Conservation (phyloP, 2,888 invertebrate genomes). For the Chorisops tibialis region DNA sequence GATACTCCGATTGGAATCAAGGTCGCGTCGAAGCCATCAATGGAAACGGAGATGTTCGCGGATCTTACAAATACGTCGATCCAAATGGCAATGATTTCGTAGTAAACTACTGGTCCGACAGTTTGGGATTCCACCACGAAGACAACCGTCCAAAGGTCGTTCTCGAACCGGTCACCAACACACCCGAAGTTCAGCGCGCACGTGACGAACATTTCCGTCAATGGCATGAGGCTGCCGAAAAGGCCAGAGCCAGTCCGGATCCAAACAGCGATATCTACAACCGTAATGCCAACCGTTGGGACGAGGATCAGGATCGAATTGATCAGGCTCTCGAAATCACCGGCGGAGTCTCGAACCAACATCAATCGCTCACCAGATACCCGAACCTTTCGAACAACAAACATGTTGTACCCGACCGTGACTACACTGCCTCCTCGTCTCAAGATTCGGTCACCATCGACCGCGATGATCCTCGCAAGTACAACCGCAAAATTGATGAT, state of each 20-base stretch:
- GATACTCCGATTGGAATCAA: constrained; percentile 70
- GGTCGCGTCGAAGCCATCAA: constrained; percentile 69
- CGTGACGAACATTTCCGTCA: constrained; percentile 65
- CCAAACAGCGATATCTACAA: constrained; percentile 44
- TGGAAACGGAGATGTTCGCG: constrained; percentile 63
- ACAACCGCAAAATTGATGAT: constrained; percentile 40
- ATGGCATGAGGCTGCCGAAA: constrained; percentile 65
- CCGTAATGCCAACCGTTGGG: constrained; percentile 27
- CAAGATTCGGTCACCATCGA: constrained; percentile 19
- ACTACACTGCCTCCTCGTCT: constrained; percentile 15
- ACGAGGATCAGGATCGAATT: constrained; percentile 30
- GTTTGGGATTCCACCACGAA: constrained; percentile 73
- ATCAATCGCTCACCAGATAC: constrained; percentile 31
- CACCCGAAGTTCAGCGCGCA: constrained; percentile 67
- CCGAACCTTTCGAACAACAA: constrained; percentile 29
- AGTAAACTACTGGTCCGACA: constrained; percentile 68
- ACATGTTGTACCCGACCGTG: constrained; percentile 24
- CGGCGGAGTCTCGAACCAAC: constrained; percentile 30
- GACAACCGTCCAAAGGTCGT: constrained; percentile 66
- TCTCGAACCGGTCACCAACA: constrained; percentile 63
- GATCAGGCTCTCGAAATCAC: constrained; percentile 32
- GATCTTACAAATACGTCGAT: constrained; percentile 68
- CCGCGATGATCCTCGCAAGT: constrained; percentile 4
- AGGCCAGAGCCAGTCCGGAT: constrained; percentile 52
- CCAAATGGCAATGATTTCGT: constrained; percentile 52